A percentile compares a stretch with the other conserved stretches of the same genome.
phyloP scores from a whole-genome alignment of 2,113 vertebrate genomes.

The Sinocyclocheilus anshuiensis region DNA sequence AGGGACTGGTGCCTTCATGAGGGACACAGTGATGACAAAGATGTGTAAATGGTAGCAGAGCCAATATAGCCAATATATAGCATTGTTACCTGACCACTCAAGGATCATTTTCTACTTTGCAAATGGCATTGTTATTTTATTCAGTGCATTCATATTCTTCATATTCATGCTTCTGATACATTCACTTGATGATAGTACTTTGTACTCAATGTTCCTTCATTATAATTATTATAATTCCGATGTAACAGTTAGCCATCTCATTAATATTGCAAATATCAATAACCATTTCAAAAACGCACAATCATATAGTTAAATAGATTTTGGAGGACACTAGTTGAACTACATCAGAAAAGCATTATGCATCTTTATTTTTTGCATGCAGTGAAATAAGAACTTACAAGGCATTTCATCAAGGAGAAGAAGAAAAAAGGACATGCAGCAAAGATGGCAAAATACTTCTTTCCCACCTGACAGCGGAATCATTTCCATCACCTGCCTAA shows the following conservation, averaged over 20 bases:
- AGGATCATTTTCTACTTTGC: not conserved
- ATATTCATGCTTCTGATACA: not conserved
- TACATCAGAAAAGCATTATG: constrained; percentile 53
- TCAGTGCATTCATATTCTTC: not conserved
- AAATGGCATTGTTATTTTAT: not conserved
- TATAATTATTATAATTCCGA: not conserved
- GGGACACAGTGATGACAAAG: not conserved
- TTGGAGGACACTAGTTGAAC: not conserved
- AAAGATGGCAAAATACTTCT: constrained; percentile 43
- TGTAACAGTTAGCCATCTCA: not conserved
- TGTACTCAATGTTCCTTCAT: not conserved
- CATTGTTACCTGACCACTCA: not conserved
- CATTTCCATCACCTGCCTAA: constrained; percentile 62
- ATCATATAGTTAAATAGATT: constrained; percentile 45
- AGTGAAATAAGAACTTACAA: constrained; percentile 27
- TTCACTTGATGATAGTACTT: not conserved
- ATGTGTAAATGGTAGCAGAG: not conserved
- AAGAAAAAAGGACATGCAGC: constrained; percentile 8
- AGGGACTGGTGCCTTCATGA: not conserved
- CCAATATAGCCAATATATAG: not conserved
- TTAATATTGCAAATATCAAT: not conserved
- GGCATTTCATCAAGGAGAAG: not conserved
- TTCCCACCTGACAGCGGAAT: constrained; percentile 57
- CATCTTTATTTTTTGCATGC: constrained; percentile 24
- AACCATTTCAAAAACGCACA: constrained; percentile 23